Base-by-base conservation (phyloP, 1,140 invertebrate genomes). In the Scaptodrosophila lebanonensis region DNA sequence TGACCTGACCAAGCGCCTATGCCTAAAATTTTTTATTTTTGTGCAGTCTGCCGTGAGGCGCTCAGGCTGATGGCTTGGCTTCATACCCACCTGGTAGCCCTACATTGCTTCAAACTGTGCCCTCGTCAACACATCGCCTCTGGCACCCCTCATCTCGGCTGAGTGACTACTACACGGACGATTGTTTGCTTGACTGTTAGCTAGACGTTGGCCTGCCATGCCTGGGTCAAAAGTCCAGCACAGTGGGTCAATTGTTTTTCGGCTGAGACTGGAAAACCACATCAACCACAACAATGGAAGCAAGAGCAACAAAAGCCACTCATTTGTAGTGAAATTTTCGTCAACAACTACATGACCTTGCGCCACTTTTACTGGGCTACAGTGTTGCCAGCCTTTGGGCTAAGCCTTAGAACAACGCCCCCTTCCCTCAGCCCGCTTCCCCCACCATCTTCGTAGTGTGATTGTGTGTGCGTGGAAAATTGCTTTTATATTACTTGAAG, bases 281-380 rank as follows among this genome's bases (percentile, higher is more conserved):
- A 25, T 4, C 8, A 25, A 25, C 22, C 8, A 25, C 22, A 25
- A 25, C 22, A 25, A 25, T 8, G 22, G 8, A 25, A 25, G 8
- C 22, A 25, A 25, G 3, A 25, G 8, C 15, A 50, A 58, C 63
- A 66, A 63, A 40, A 44, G 50, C 52, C 62, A 70, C 53, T 70
- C 53, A 59, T 70, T 70, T 70, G 50, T 62, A 66, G 62, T 67
- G 62, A 53, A 71, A 56, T 72, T 72, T 66, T 67, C 68, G 67
- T 61, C 67, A 71, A 71, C 67, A 71, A 71, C 61, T 3, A 47
- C 51, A 13, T 63, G 68, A 72, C 68, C 68, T 72, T 72, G 68
- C 58, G 35, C 63, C 20, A 56, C 57, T 71, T 66, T 56, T 16
- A 18, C 18, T 20, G 17, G 30, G 30, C 27, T 36, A 11, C 36